Conservation (phyloP, 2,888 invertebrate genomes). For the Noctua fimbriata region DNA sequence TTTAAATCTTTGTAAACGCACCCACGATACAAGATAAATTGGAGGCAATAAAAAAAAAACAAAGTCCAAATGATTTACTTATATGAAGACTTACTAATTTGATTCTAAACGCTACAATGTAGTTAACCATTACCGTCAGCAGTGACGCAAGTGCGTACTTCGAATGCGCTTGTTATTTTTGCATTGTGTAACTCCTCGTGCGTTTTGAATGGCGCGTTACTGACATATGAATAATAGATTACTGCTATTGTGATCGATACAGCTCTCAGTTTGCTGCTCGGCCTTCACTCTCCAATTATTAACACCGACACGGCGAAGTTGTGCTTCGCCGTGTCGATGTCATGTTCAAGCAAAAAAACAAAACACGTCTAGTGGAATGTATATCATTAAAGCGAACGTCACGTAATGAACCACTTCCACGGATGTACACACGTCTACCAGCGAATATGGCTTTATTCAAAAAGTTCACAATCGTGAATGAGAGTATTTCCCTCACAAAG, state of each 20-base stretch:
- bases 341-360: conserved; percentile 43
- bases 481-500: conserved; percentile 83
- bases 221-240: conserved; percentile 66
- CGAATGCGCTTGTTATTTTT: conserved; percentile 70
- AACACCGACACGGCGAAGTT: conserved; percentile 49
- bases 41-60: not conserved
- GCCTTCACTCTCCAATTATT: conserved; percentile 65
- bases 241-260: conserved; percentile 68
- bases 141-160: conserved; percentile 74
- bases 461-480: conserved; percentile 83
- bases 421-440: conserved; percentile 71
- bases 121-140: conserved; percentile 42
- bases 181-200: conserved; percentile 72
- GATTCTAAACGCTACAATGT: conserved; percentile 23
- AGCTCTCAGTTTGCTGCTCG: conserved; percentile 55
- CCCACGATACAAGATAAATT: not conserved
- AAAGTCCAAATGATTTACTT: not conserved
- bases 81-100: not conserved
- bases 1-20: not conserved
- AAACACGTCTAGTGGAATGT: conserved; percentile 45
- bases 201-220: conserved; percentile 46
- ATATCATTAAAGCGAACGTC: conserved; percentile 66
- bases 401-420: conserved; percentile 80
- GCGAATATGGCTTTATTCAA: conserved; percentile 83
- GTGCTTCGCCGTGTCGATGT: conserved; percentile 29